Conservation (phyloP, 2,888 invertebrate genomes). For the Himalopsyche tibetana region DNA sequence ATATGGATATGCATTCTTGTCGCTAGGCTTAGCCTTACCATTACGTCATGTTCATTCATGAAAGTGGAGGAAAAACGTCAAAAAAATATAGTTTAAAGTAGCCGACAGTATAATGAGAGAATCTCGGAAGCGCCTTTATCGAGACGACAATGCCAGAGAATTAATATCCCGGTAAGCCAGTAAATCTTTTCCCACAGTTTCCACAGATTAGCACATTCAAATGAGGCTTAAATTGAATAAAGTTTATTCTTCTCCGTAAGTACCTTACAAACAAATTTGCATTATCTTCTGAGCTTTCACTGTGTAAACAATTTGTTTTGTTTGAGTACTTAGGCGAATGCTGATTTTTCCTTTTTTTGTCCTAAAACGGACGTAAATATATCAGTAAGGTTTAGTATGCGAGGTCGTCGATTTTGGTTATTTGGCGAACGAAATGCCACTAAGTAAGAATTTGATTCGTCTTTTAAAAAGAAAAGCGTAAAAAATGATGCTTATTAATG, state of each 20-base stretch:
- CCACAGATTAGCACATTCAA: slow-evolving; percentile 11
- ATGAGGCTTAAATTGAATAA: slow-evolving; percentile 26
- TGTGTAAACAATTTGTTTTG: neutral
- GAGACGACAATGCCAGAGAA: neutral
- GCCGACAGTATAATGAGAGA: neutral
- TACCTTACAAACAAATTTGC: neutral
- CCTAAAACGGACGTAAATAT: no score
- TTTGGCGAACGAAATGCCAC: no score
- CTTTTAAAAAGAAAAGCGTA: no score
- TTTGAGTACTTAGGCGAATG: neutral
- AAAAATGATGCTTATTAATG: no score
- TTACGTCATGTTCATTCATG: no score
- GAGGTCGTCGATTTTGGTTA: no score
- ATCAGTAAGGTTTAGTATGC: no score
- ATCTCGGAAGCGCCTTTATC: slow-evolving; percentile 8
- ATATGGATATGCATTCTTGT: no score
- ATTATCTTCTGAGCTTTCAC: slow-evolving; percentile 20
- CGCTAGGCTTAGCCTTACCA: no score
- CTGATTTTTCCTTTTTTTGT: neutral
- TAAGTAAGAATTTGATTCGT: no score
- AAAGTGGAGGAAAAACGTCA: no score
- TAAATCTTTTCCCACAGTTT: slow-evolving; percentile 8
- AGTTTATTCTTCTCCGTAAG: neutral
- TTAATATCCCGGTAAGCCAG: slow-evolving; percentile 1
- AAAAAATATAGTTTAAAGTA: no score